These are phyloP conservation scores for Deilephila elpenor DNA, from an alignment of 2,888 invertebrate species.

Conservation along the genomic window DNA sequence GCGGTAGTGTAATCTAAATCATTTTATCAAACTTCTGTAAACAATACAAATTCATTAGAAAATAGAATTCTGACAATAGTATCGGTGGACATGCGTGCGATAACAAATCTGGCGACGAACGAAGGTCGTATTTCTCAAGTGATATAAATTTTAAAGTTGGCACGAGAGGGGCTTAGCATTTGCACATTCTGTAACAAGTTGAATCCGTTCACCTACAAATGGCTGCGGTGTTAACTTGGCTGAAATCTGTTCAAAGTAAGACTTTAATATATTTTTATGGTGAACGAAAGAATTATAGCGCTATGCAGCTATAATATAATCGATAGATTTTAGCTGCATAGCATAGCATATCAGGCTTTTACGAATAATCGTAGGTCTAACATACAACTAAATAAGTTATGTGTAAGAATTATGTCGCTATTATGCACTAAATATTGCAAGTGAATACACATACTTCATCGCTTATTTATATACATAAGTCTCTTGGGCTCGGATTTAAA, in stretches of 20 bases:
- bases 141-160: neutral
- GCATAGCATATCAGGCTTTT: too few species aligned
- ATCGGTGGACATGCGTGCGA: neutral
- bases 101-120: neutral
- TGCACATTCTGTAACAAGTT: neutral
- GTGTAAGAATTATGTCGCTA: too few species aligned
- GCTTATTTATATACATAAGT: too few species aligned
- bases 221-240: constrained; percentile 23
- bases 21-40: too few species aligned
- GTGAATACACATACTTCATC: too few species aligned
- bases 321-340: too few species aligned
- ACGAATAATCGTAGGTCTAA: neutral
- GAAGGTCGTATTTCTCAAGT: neutral
- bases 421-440: too few species aligned
- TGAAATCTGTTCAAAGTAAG: neutral
- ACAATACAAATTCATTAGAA: neutral
- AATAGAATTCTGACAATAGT: neutral
- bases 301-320: neutral
- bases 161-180: neutral
- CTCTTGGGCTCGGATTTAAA: too few species aligned
- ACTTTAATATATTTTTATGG: neutral
- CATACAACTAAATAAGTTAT: too few species aligned
- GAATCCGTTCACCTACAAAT: neutral
- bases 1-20: too few species aligned
- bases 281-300: neutral